Base-by-base conservation (phyloP, 2,797 vertebrate species). In the Allobates femoralis region DNA sequence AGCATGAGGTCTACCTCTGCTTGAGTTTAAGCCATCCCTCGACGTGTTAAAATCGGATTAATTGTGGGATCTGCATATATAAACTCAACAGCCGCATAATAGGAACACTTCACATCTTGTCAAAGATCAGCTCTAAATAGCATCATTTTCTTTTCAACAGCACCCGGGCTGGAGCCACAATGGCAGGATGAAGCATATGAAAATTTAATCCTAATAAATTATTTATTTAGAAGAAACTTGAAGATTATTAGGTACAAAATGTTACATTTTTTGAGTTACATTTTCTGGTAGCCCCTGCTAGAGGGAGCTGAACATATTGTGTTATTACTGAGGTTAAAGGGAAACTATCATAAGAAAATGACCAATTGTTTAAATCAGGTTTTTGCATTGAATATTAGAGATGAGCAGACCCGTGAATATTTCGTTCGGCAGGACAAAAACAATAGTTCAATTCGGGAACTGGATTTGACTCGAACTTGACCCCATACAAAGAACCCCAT, bases 21-120 rank as follows among this genome's bases (percentile, higher is more conserved):
- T 10, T 46, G 37, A 74, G 50, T n/a, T 30, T 1, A 10, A 51
- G 12, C 73, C 46, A 18, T 23, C 46, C 74, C 41, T 55, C 37
- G 11, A 46, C 41, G 26, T 15, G 6, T 34, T 2, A 64, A 66
- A 5, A 64, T 28, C 34, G 73, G 19, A 53, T 64, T 84, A 84
- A 84, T 84, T 76, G 55, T 66, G 34, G 83, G 73, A 50, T 84
- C 62, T 81, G 62, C 50, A 50, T 76, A 62, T 55, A 32, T 41
- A 18, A 26, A 76, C 37, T 84, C 30, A 75, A 76, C 82, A 73
- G 81, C 34, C 30, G 18, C 62, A 81, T 81, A 69, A 84, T 60
- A 75, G 56, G 28, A 75, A 28, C 26, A 1, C 41, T 23, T 51
- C n/a, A 50, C 55, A 51, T 51, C 71, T 64, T 67, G 79, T 69